Conservation (phyloP, 2,113 vertebrate genomes). For the Holacanthus passer region DNA sequence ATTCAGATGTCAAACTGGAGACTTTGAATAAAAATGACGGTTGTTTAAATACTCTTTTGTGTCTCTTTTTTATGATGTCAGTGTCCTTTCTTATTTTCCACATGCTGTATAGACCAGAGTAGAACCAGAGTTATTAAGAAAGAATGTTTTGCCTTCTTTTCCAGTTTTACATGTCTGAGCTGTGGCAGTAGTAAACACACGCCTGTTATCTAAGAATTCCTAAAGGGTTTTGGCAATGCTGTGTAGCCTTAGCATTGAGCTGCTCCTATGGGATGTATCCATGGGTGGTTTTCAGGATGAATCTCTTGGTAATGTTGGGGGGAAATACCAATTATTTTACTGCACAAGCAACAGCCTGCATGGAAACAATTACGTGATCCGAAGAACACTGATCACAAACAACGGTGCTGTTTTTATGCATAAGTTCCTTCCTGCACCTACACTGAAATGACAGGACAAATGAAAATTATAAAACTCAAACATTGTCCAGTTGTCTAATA, state of each 20-base stretch:
- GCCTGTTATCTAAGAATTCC: not conserved
- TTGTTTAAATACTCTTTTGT: slow-evolving; percentile 2
- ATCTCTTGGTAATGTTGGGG: not conserved
- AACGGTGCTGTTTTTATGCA: not conserved
- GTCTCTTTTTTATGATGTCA: not conserved
- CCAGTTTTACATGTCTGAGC: not conserved
- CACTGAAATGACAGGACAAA: not conserved
- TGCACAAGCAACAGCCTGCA: not conserved
- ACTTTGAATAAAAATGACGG: slow-evolving; percentile 59
- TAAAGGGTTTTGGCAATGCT: not conserved
- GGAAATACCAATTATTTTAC: not conserved
- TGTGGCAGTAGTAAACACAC: not conserved
- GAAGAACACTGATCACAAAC: not conserved
- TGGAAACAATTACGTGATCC: not conserved
- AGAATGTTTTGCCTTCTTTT: not conserved
- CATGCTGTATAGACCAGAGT: rapidly evolving
- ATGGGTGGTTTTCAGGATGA: not conserved
- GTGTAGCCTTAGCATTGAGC: not conserved
- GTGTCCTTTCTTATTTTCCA: not conserved
- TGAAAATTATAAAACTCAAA: not conserved
- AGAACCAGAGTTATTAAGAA: not conserved
- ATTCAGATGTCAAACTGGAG: not conserved
- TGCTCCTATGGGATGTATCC: not conserved
- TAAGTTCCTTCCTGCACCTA: not conserved
- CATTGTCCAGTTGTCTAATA: not conserved